Evolutionary conservation across 2,113 vertebrate species (phyloP), one percentile per base, ranked within the genome.

Genomic region (Chelonoidis abingdonii): DNA sequence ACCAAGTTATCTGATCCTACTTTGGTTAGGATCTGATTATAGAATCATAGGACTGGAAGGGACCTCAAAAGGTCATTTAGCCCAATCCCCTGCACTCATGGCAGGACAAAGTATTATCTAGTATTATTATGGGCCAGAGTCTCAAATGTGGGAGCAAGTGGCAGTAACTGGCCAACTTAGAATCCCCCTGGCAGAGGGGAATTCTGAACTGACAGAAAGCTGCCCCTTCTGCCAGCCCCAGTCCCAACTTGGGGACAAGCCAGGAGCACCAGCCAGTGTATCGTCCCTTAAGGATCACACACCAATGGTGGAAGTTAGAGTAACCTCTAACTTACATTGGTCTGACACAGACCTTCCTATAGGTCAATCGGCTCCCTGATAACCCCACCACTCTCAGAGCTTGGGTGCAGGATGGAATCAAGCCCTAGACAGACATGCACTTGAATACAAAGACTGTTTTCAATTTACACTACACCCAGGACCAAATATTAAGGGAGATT

Each of bases 1-100:
- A 94, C 92, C 90, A 83, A 93, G 69, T 86, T 80, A 78, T 93
- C 88, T 84, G 57, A 11, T 2, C 27, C 62, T 90, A 89, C 83
- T 83, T 22, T 47, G 75, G 10, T 27, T 44, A 47, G 38, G 75
- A 47, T 90, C 19, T 90, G 94, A 85, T 62, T 16, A 16, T 62
- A 62, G 53, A 54, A 54, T 54, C 53, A 54, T 9, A 54, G 53
- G 53, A 54, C 53, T 22, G 21, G 53, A 22, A 54, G 53, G 53
- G 53, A 21, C 53, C 53, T 54, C 3, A 8, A 54, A 8, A 22
- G 53, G 19, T 54, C 52, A 53, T 21, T 16, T 54, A 53, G 53
- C 6, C 53, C 53, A 54, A 21, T 22, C 53, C 8, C 53, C 53
- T 54, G 53, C 53, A 22, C 53, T 54, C 21, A 54, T 54, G 53